Conservation (phyloP, 2,113 vertebrate species). For the Furnarius figulus region DNA sequence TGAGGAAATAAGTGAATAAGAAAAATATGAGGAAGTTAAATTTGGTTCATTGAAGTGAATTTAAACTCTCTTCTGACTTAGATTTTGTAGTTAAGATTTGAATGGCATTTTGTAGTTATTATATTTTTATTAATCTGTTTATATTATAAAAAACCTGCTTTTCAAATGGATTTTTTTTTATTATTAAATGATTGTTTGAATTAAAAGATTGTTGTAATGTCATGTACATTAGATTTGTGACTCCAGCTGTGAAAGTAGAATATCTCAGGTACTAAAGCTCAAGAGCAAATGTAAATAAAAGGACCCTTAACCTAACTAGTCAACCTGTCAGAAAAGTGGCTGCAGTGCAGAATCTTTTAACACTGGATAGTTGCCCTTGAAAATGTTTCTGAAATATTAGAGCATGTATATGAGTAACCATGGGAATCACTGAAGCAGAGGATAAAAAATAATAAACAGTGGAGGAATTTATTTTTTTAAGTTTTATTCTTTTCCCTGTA, state of each 20-base stretch:
- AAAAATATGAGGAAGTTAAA: background rate
- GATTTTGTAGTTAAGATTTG: background rate
- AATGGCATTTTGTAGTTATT: background rate
- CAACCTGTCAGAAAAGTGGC: slow-evolving; percentile 43
- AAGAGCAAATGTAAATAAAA: slow-evolving; percentile 48
- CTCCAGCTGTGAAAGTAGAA: background rate
- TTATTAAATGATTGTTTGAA: background rate
- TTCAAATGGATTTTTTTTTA: background rate
- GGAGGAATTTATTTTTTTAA: background rate
- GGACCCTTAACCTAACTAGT: slow-evolving; percentile 37
- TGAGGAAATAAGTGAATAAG: background rate
- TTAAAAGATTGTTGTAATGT: background rate
- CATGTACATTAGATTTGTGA: background rate
- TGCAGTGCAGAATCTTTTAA: slow-evolving; percentile 38
- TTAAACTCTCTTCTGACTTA: background rate
- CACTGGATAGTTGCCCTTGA: slow-evolving; percentile 57
- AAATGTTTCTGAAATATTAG: slow-evolving; percentile 63
- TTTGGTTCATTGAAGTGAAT: background rate
- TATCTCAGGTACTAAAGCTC: background rate
- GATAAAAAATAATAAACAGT: slow-evolving; percentile 63
- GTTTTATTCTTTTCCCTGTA: slow-evolving; percentile 50
- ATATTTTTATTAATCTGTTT: background rate
- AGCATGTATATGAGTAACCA: slow-evolving; percentile 37
- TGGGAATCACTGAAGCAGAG: slow-evolving; percentile 60
- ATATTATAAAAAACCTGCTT: background rate